Base-by-base conservation (phyloP, 1,140 invertebrate species). In the Scaptomyza hsui region DNA sequence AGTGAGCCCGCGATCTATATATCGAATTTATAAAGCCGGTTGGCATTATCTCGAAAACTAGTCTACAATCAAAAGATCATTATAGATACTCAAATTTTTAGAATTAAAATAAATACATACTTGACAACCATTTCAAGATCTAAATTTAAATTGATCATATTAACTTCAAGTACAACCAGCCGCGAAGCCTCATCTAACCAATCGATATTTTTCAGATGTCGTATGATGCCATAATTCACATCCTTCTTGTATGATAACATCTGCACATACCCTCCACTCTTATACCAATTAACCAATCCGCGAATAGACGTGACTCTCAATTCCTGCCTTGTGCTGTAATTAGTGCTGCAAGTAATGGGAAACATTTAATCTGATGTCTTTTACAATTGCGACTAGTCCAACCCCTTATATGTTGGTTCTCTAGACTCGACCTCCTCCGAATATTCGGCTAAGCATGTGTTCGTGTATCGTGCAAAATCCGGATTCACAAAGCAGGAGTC, bases 171-270 rank as follows among this genome's bases (percentile, higher is more conserved):
- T 1, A 75, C 0, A 10, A 78, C 29, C 0, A 81, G 3, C 1
- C 78, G 71, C 4, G 78, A 64, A 5, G 42, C 75, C 21, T 63
- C 60, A 63, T 81, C 75, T 1, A 81, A 24, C 78, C 78, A 81
- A 7, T 62, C 61, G 0, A 16, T 29, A 1, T 35, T 29, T 7
- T 42, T 62, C 7, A 81, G 32, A 13, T 44, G 24, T 1, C 39
- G 13, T 16, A 81, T 9, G 10, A 70, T 48, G 16, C 18, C 42
- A 1, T 32, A n/a, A 49, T 49, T 81, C 9, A 26, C 15, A 1
- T 61, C 15, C 7, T 3, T 19, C 1, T 65, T 12, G 21, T 61
- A 65, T 3, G 67, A 52, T 2, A 81, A 65, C 2, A 10, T 13
- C 29, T 61, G 24, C 9, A 75, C 60, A 67, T 72, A 78, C 10